Conservation (phyloP, 2,113 vertebrate species). For the Anolis carolinensis region DNA sequence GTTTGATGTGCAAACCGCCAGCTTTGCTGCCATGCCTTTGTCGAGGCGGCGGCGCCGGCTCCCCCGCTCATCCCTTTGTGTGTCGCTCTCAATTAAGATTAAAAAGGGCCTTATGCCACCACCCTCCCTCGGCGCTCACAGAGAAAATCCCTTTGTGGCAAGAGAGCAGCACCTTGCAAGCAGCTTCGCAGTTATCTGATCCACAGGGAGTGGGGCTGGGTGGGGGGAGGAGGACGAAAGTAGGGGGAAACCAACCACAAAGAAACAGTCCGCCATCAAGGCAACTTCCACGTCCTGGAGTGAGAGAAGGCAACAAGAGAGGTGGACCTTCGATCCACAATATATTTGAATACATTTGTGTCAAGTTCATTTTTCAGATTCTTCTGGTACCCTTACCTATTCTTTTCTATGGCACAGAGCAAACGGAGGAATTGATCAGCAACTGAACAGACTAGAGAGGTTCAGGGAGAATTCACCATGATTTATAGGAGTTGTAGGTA, state of each 20-base stretch:
- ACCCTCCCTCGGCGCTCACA: constrained; percentile 47
- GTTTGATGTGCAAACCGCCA: constrained; percentile 83
- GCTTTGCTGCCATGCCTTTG: constrained; percentile 76
- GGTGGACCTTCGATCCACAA: neutral
- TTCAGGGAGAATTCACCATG: no score
- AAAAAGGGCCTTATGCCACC: constrained; percentile 65
- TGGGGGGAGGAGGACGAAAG: neutral
- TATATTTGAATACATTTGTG: neutral
- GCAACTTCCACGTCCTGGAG: neutral
- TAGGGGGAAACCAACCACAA: neutral
- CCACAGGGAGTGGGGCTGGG: neutral
- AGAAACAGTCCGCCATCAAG: neutral
- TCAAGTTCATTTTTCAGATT: neutral
- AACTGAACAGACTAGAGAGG: no score
- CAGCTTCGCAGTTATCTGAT: constrained; percentile 65
- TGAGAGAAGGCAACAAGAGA: neutral
- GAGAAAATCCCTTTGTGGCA: constrained; percentile 72
- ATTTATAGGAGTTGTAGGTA: no score
- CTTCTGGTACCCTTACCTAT: no score
- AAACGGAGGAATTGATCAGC: no score
- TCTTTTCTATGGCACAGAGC: no score
- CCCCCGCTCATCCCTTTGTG: constrained; percentile 63
- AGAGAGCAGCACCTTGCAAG: constrained; percentile 59
- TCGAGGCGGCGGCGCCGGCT: constrained; percentile 55
- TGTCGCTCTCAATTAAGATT: constrained; percentile 75